Percentiles rank a stretch among this genome's conserved stretches.
phyloP scores from a whole-genome alignment of 2,888 invertebrate genomes.

The Drosophila limbata region DNA sequence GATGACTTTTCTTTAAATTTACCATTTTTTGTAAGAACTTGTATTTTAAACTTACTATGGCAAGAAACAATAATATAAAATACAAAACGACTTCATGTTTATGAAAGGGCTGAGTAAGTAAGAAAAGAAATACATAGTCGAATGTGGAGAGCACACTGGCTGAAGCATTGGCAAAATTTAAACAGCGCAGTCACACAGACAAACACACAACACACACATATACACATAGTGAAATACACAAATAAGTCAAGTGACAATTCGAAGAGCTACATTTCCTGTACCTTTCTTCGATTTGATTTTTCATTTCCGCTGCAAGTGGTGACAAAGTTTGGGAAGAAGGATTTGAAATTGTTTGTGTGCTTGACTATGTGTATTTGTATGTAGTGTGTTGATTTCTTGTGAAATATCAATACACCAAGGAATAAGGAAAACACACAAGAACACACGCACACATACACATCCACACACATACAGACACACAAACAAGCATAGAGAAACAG shows the following conservation, averaged over 20 bases:
- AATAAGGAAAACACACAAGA: conserved; percentile 59
- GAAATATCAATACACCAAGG: conserved; percentile 80
- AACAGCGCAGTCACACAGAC: conserved; percentile 47
- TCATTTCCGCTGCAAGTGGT: conserved; percentile 84
- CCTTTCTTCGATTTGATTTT: conserved; percentile 84
- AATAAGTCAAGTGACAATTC: conserved; percentile 60
- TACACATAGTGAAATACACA: conserved; percentile 7
- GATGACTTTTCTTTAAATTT: background rate
- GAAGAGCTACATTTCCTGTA: conserved; percentile 77
- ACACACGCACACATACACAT: background rate
- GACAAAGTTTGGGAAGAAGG: conserved; percentile 63
- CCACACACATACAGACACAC: conserved; percentile 3
- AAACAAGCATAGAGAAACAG: conserved; percentile 2
- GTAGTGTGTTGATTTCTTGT: conserved; percentile 77
- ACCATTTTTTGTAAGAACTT: background rate
- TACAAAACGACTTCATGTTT: conserved; percentile 72
- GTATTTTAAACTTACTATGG: background rate
- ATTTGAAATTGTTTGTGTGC: conserved; percentile 42
- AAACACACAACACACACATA: conserved; percentile 18
- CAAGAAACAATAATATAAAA: conserved; percentile 51
- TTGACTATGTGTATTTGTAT: conserved; percentile 67
- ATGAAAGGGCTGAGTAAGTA: conserved; percentile 60
- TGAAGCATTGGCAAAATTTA: conserved; percentile 77
- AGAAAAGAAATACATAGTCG: conserved; percentile 57
- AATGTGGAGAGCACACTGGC: conserved; percentile 59